phyloP scores from a whole-genome alignment of 1,140 invertebrate species.

The Drosophila navojoa region DNA sequence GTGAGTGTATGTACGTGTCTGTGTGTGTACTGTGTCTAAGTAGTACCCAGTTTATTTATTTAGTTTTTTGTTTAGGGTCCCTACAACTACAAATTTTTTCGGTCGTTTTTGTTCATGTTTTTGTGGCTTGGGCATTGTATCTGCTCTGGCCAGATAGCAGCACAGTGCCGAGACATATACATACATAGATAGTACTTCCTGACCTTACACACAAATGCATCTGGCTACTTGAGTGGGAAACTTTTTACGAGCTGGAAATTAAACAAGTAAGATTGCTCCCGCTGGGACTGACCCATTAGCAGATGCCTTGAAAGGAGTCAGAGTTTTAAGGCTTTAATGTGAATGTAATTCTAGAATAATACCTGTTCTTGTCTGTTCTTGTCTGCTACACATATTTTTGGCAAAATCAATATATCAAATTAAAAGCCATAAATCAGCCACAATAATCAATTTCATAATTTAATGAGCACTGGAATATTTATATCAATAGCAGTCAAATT shows the following conservation, averaged over 20 bases:
- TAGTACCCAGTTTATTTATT: constrained; percentile 3
- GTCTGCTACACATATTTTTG: too few species aligned
- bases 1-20: background rate
- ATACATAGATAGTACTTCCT: background rate
- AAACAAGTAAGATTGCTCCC: background rate
- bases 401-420: too few species aligned
- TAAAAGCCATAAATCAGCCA: background rate
- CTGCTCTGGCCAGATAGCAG: background rate
- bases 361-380: too few species aligned
- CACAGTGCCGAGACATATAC: background rate
- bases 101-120: constrained; percentile 7
- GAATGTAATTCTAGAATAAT: too few species aligned
- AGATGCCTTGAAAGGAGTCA: too few species aligned
- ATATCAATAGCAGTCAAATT: too few species aligned
- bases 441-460: background rate
- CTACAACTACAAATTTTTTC: constrained; percentile 13
- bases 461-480: background rate
- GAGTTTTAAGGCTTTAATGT: too few species aligned
- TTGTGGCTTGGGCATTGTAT: background rate
- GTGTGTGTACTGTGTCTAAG: background rate
- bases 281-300: too few species aligned
- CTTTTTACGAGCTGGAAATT: constrained; percentile 1
- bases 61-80: background rate
- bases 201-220: background rate
- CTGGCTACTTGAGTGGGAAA: background rate